A percentile compares a stretch with the other conserved stretches of the same genome.
phyloP scores from a whole-genome alignment of 2,113 vertebrate genomes.

The Nothocercus nigrocapillus region DNA sequence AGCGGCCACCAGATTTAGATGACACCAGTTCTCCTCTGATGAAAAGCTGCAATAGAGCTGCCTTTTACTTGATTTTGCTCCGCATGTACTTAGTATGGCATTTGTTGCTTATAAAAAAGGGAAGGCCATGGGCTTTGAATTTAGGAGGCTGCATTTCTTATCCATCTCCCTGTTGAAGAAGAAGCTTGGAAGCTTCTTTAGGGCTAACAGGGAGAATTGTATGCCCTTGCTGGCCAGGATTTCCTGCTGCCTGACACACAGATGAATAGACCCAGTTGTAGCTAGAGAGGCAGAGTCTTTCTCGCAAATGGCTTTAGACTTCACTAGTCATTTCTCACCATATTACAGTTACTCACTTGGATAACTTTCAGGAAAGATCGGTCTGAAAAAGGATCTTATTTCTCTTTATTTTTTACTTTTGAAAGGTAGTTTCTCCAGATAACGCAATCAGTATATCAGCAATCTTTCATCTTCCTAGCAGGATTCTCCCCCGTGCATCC shows the following conservation, averaged over 20 bases:
- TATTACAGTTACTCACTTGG: slow-evolving; percentile 24
- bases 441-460: background rate
- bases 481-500: background rate
- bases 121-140: background rate
- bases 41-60: background rate
- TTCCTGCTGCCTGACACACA: slow-evolving; percentile 27
- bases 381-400: slow-evolving; percentile 24
- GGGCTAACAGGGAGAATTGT: background rate
- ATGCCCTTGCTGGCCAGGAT: slow-evolving; percentile 2
- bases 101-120: background rate
- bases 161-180: background rate
- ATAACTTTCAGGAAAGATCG: slow-evolving; percentile 3
- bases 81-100: background rate
- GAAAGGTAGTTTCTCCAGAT: slow-evolving; percentile 13
- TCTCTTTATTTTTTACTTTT: slow-evolving; percentile 16
- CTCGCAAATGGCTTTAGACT: background rate
- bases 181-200: background rate
- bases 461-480: slow-evolving; percentile 24
- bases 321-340: background rate
- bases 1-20: background rate
- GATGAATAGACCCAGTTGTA: slow-evolving; percentile 26
- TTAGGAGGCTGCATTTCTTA: background rate
- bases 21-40: background rate
- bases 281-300: slow-evolving; percentile 4
- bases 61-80: background rate